phyloP scores from a whole-genome alignment of 2,113 vertebrate genomes.

The Lichenostomus cassidix region DNA sequence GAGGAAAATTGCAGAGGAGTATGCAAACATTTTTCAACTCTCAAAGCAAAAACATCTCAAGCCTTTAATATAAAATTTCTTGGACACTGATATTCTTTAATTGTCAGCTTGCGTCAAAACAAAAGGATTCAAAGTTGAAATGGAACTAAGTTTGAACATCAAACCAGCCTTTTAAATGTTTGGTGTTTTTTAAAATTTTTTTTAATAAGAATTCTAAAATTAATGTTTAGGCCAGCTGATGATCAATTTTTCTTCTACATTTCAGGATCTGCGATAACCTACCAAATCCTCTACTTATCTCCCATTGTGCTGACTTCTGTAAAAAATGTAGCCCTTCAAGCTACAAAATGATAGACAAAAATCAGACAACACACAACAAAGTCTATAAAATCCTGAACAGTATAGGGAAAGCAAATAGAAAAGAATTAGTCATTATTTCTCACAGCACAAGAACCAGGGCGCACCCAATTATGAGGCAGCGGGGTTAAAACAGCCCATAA shows the following conservation, averaged over 20 bases:
- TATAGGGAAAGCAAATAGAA: conserved; percentile 42
- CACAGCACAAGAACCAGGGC: neutral
- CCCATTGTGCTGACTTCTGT: neutral
- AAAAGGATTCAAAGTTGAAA: neutral
- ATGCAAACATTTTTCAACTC: neutral
- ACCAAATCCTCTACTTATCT: conserved; percentile 26
- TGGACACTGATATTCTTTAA: neutral
- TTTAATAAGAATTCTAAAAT: neutral
- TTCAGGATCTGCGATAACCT: conserved; percentile 34
- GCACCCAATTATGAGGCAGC: conserved; percentile 5
- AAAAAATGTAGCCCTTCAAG: conserved; percentile 38
- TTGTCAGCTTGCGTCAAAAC: neutral
- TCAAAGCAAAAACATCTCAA: neutral
- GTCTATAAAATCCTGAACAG: conserved; percentile 35
- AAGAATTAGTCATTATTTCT: conserved; percentile 39
- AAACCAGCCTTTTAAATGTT: neutral
- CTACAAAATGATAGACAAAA: conserved; percentile 37
- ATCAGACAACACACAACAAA: conserved; percentile 39
- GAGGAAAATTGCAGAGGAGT: neutral
- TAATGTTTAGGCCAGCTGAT: neutral
- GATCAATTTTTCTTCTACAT: neutral
- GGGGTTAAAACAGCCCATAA: conserved; percentile 22
- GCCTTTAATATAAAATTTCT: neutral
- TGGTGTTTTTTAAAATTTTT: neutral
- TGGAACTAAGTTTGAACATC: neutral